Evolutionary conservation across 1,140 invertebrate genomes (phyloP), one percentile per base, ranked within the genome.

Genomic region (Nixonia krombeini): DNA sequence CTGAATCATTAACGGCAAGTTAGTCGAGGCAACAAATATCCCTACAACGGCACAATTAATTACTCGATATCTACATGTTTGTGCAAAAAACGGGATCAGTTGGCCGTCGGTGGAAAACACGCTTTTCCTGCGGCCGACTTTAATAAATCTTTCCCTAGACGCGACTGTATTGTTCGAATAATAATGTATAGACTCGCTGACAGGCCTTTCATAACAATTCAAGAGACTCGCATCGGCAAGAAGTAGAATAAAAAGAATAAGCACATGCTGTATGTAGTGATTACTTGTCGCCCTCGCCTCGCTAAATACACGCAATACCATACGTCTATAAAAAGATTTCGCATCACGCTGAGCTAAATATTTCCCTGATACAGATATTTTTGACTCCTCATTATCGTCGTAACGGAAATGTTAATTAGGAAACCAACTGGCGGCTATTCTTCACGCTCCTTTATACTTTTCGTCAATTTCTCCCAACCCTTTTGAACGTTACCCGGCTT

Each of bases 261-360:
- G 50, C 41, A 44, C 51, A 33, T 28, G 10, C 26, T 37, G 29
- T 47, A 46, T 56, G 42, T 29, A 17, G 45, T 42, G 57, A 40
- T 53, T 33, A 25, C 18, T 21, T 13, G 33, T 35, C 35, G 31
- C 29, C 44, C n/a, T 42, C 23, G 40, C 17, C 26, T 12, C 17
- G 44, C 45, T 26, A 59, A 45, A 41, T 49, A 40, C 51, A 67
- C 51, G 51, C 59, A 61, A 67, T 47, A 13, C 33, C 5, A 13
- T 35, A 12, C 8, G n/a, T 55, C 56, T 59, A 67, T 56, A 59
- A 50, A 67, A 67, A 67, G 64, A 66, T 55, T 55, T 66, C 55
- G 56, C 63, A 59, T 66, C 63, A 66, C 50, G 50, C 55, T 12
- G 33, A 2, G 13, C n/a, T 35, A 50, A 49, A 37, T 55, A 51